These are phyloP conservation scores for Conomelus anceps DNA, from an alignment of 2,888 invertebrate species.

Conservation along the genomic window DNA sequence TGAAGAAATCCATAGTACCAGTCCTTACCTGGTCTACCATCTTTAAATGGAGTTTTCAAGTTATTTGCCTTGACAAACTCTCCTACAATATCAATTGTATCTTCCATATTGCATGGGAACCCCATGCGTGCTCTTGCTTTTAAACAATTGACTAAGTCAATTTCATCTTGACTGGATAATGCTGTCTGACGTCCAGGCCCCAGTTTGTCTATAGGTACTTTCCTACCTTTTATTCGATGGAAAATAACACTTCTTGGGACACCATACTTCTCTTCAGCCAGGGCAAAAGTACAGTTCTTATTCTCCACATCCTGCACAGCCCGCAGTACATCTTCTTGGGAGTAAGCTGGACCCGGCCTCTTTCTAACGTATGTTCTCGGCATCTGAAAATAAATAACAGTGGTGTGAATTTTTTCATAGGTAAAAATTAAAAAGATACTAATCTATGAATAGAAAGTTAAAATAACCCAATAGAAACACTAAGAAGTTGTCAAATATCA, in stretches of 20 bases:
- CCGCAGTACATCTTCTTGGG: neutral
- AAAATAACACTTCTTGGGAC: slow-evolving; percentile 8
- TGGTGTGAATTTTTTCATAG: too few relatives aligned
- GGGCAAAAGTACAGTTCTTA: slow-evolving; percentile 1
- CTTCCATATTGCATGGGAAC: slow-evolving; percentile 33
- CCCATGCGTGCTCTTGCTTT: slow-evolving; percentile 32
- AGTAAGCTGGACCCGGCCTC: neutral
- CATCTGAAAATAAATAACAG: slow-evolving; percentile 6
- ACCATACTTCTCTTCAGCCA: neutral
- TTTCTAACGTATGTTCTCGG: slow-evolving; percentile 7
- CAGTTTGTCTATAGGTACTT: slow-evolving; percentile 7
- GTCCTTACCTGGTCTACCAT: slow-evolving; percentile 34
- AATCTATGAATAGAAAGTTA: too few relatives aligned
- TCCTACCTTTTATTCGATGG: slow-evolving; percentile 10
- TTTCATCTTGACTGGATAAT: neutral
- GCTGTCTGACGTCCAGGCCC: too few relatives aligned
- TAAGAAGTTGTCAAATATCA: too few relatives aligned
- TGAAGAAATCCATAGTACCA: slow-evolving; percentile 27
- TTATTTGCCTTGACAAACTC: slow-evolving; percentile 12
- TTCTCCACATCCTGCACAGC: slow-evolving; percentile 13
- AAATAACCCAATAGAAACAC: too few relatives aligned
- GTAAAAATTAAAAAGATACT: too few relatives aligned
- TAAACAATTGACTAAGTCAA: slow-evolving; percentile 27
- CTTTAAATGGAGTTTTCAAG: slow-evolving; percentile 30
- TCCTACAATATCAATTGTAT: slow-evolving; percentile 21